Base-by-base conservation (phyloP, 64 coral and sea anemone genomes). In the Pocillopora damicornis region DNA sequence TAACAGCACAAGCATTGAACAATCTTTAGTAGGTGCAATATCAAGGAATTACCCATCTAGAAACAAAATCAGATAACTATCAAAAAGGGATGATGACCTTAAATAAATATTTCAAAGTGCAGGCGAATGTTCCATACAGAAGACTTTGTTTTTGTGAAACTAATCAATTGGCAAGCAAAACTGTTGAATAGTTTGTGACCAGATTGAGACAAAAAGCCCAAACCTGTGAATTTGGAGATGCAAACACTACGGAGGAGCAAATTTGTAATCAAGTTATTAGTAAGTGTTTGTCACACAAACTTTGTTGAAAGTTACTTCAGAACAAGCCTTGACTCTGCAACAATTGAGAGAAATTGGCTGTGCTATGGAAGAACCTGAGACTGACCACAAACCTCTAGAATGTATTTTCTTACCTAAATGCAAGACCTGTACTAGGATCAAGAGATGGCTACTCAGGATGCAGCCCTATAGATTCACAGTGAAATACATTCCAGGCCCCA, bases 331-430 rank as follows among this genome's bases (percentile, higher is more conserved):
- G 45, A 69, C 83, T 23, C 83, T 72, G 65, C 83, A 73, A 75
- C 58, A 76, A 23, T 75, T 81, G 30, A 81, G 79, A 64, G 60
- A 81, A 81, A 63, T 81, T 63, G 26, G 25, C 25, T 15, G 60
- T 64, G 25, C 60, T 37, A 65, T 81, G 60, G 79, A 81, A 36
- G 60, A 81, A 61, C 63, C 60, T 63, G 79, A 81, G 91, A 90
- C 84, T 80, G 91, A 88, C 78, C 78, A 92, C 73, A 88, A 92
- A 26, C 69, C 90, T 82, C 59, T 92, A 59, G 85, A 92, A 81
- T 92, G 60, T 69, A 80, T 87, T 11, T 91, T 84, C 35, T 73
- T 74, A 12, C 71, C 80, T 62, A 75, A 74, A 61, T 88, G 86
- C 15, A 92, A 92, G 77, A 78, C 67, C 12, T 82, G 56, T 81